phyloP scores from a whole-genome alignment of 1,140 invertebrate species.

The Mamestra configurata region DNA sequence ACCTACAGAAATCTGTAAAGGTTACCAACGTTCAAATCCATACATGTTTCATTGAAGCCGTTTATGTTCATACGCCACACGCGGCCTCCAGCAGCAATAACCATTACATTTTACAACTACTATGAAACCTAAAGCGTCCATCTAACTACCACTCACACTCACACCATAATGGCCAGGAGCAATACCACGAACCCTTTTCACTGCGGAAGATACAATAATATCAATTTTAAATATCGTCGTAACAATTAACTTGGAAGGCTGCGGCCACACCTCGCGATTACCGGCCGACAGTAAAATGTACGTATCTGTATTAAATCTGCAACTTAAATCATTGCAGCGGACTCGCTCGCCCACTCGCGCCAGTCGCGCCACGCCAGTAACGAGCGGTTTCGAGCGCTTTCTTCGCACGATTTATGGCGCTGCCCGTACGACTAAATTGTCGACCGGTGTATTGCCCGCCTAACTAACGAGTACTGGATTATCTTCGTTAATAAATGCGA shows the following conservation, averaged over 20 bases:
- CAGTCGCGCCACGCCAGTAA: conserved; percentile 24
- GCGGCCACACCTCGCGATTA: conserved; percentile 45
- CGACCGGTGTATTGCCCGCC: conserved; percentile 30
- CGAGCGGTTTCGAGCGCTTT: conserved; percentile 41
- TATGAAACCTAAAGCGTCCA: conserved; percentile 19
- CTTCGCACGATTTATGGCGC: conserved; percentile 47
- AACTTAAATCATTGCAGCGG: conserved; percentile 41
- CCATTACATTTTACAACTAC: conserved; percentile 38
- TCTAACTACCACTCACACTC: conserved; percentile 2
- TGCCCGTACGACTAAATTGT: conserved; percentile 38
- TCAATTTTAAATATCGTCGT: conserved; percentile 39
- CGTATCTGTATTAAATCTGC: conserved; percentile 38
- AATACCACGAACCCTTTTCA: conserved; percentile 28
- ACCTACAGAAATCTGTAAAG: background rate
- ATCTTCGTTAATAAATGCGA: conserved; percentile 50
- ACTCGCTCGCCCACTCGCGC: conserved; percentile 42
- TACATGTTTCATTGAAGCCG: background rate
- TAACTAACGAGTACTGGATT: conserved; percentile 45
- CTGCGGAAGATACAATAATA: conserved; percentile 37
- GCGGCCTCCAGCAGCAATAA: conserved; percentile 15
- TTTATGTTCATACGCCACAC: conserved; percentile 7
- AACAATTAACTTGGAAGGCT: conserved; percentile 37
- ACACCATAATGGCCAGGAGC: background rate
- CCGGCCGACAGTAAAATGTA: conserved; percentile 23
- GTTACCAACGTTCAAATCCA: background rate